Conservation (phyloP, 2,888 invertebrate genomes). For the Caradrina clavipalpis region DNA sequence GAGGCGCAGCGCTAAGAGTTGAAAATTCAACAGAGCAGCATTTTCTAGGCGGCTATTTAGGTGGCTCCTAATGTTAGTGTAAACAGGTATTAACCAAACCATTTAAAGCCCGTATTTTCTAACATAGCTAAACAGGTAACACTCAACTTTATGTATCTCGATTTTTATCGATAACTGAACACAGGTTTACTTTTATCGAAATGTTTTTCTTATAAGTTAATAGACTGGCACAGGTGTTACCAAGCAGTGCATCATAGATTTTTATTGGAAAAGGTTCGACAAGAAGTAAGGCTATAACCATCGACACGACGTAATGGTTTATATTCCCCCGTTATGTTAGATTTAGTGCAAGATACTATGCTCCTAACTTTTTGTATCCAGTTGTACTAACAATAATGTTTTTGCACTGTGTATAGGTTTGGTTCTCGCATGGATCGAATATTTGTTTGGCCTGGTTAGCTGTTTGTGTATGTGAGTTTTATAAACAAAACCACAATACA, state of each 20-base stretch:
- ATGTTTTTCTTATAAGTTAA: slow-evolving; percentile 36
- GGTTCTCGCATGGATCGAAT: too few relatives aligned
- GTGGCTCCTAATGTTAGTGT: too few relatives aligned
- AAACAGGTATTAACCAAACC: too few relatives aligned
- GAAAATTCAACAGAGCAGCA: neutral
- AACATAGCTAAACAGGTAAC: neutral
- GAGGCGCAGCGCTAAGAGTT: neutral
- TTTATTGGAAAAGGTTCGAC: slow-evolving; percentile 72
- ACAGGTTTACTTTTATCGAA: slow-evolving; percentile 2
- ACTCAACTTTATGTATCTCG: neutral
- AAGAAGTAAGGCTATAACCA: slow-evolving; percentile 66
- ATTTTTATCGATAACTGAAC: slow-evolving; percentile 8
- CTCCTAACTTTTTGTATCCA: slow-evolving; percentile 1
- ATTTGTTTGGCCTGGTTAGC: too few relatives aligned
- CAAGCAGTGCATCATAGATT: slow-evolving; percentile 67
- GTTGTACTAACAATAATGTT: neutral
- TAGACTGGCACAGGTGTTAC: slow-evolving; percentile 67
- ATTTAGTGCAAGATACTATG: slow-evolving; percentile 51
- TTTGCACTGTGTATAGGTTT: neutral
- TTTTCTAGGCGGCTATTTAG: too few relatives aligned
- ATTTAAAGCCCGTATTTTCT: too few relatives aligned
- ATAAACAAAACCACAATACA: too few relatives aligned
- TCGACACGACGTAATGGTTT: slow-evolving; percentile 65
- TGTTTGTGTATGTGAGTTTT: too few relatives aligned
- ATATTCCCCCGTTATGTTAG: slow-evolving; percentile 53